phyloP scores from a whole-genome alignment of 2,888 invertebrate genomes.

The Microctonus brassicae region DNA sequence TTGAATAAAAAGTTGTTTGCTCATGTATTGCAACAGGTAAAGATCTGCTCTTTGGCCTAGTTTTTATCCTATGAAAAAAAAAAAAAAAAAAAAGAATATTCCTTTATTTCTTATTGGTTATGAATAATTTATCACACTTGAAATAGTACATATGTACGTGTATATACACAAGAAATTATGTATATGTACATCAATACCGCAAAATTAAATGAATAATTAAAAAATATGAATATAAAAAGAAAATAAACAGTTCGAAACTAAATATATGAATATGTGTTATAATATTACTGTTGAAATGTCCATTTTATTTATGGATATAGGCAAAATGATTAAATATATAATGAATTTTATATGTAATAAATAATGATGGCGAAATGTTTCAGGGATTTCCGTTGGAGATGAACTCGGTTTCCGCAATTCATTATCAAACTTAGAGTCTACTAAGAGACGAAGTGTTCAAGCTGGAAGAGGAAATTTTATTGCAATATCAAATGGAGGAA shows the following conservation, averaged over 20 bases:
- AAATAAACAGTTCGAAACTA: too few relatives aligned
- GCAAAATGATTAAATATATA: not conserved
- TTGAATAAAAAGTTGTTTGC: not conserved
- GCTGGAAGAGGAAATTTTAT: conserved; percentile 51
- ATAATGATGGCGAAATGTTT: conserved; percentile 54
- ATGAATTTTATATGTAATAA: too few relatives aligned
- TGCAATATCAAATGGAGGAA: conserved; percentile 43
- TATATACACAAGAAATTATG: too few relatives aligned
- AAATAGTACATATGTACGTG: not conserved
- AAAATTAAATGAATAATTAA: too few relatives aligned
- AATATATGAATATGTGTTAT: too few relatives aligned
- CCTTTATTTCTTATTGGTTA: not conserved
- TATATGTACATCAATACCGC: too few relatives aligned
- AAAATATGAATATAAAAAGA: too few relatives aligned
- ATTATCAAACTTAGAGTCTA: conserved; percentile 81
- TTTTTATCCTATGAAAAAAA: not conserved
- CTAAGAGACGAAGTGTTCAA: conserved; percentile 77
- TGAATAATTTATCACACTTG: not conserved
- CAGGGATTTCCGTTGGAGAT: conserved; percentile 89
- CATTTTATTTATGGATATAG: not conserved
- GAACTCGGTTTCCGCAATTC: conserved; percentile 89
- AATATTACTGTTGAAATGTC: too few relatives aligned
- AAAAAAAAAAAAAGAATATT: not conserved
- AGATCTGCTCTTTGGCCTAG: not conserved
- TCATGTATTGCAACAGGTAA: not conserved